phyloP scores from a whole-genome alignment of 1,140 invertebrate genomes.

The Vanessa atalanta region DNA sequence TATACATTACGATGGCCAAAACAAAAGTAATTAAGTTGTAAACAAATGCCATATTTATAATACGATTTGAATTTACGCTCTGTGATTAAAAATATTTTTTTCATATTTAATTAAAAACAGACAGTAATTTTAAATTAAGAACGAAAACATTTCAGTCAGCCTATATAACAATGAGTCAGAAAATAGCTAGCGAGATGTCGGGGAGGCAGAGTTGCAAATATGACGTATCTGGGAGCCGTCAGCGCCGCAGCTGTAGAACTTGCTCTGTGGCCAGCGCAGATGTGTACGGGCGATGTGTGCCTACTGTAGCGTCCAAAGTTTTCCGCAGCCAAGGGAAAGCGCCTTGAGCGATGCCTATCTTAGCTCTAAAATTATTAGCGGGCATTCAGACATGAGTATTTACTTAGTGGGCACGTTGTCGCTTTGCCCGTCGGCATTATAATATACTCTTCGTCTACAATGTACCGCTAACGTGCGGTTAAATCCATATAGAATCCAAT shows the following conservation, averaged over 20 bases:
- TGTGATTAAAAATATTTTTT: too few species aligned
- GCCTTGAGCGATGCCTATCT: conserved; percentile 57
- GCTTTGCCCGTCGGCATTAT: not conserved
- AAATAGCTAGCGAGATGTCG: conserved; percentile 58
- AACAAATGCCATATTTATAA: not conserved
- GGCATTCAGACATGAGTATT: conserved; percentile 70
- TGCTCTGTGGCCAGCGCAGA: conserved; percentile 68
- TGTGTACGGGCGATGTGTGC: conserved; percentile 44
- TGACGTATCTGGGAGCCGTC: conserved; percentile 65
- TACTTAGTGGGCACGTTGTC: conserved; percentile 56
- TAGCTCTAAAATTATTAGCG: conserved; percentile 64
- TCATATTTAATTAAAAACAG: too few species aligned
- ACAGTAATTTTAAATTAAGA: not conserved
- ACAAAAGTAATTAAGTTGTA: not conserved
- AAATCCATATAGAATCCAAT: too few species aligned
- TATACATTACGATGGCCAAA: not conserved
- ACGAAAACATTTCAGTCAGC: conserved; percentile 14
- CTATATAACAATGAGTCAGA: conserved; percentile 56
- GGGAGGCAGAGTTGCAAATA: conserved; percentile 47
- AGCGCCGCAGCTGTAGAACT: conserved; percentile 65
- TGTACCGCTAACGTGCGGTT: not conserved
- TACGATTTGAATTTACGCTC: too few species aligned
- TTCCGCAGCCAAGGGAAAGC: conserved; percentile 47
- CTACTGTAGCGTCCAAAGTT: conserved; percentile 60
- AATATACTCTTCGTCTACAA: not conserved